Conservation (phyloP, 2,113 vertebrate genomes). For the Hirundichthys speculiger region DNA sequence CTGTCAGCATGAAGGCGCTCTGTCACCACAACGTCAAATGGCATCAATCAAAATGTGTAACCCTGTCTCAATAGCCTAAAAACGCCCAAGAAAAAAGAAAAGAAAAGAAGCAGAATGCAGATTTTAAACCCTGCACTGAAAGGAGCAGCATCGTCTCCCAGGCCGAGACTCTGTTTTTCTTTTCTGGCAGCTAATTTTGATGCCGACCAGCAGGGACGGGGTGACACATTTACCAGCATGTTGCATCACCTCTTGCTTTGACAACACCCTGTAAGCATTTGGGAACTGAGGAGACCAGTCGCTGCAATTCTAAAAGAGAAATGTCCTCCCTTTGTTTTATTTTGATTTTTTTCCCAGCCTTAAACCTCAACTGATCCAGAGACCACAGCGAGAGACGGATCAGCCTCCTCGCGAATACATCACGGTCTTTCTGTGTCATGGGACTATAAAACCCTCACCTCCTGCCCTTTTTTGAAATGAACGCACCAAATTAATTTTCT, state of each 20-base stretch:
- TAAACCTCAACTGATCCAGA: background rate
- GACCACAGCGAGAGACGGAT: constrained; percentile 4
- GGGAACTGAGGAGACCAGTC: background rate
- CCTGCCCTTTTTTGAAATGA: constrained; percentile 30
- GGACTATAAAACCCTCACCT: constrained; percentile 19
- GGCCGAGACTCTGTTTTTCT: too few species aligned
- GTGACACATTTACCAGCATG: background rate
- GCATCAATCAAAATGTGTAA: background rate
- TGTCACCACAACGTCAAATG: too few species aligned
- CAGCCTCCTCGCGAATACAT: constrained; percentile 3
- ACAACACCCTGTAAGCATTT: background rate
- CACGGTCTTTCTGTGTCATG: constrained; percentile 15
- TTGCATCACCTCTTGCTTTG: constrained; percentile 11
- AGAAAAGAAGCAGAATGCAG: too few species aligned
- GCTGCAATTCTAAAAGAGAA: background rate
- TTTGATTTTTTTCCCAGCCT: too few species aligned
- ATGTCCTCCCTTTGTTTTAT: background rate
- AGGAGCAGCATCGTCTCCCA: too few species aligned
- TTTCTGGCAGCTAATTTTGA: too few species aligned
- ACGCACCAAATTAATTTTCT: constrained; percentile 33
- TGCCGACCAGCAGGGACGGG: background rate
- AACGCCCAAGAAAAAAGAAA: too few species aligned
- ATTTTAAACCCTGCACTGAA: too few species aligned
- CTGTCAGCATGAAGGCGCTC: background rate
- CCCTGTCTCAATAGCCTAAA: background rate